Conservation (phyloP, 2,797 vertebrate species). For the Parauchenoglanis ngamensis region DNA sequence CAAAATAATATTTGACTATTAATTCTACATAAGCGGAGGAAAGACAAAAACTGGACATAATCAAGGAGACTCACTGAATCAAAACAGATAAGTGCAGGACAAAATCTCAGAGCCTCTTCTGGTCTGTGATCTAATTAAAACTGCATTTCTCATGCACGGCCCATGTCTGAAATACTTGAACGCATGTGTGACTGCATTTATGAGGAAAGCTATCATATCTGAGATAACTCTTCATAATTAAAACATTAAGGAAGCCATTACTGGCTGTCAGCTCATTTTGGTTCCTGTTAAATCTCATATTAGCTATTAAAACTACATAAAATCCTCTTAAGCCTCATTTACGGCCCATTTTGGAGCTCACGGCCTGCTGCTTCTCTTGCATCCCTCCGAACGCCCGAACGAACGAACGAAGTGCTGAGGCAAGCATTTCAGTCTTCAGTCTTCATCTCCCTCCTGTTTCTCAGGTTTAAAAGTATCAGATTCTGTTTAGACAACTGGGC, state of each 20-base stretch:
- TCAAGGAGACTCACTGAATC: too few species aligned
- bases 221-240: slow-evolving; percentile 41
- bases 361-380: slow-evolving; percentile 14
- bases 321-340: slow-evolving; percentile 42
- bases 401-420: slow-evolving; percentile 17
- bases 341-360: slow-evolving; percentile 17
- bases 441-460: slow-evolving; percentile 1
- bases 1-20: neutral
- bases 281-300: slow-evolving; percentile 37
- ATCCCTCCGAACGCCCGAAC: neutral
- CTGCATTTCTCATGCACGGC: neutral
- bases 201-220: slow-evolving; percentile 31
- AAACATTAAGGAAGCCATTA: slow-evolving; percentile 40
- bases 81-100: neutral
- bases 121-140: neutral
- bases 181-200: slow-evolving; percentile 16
- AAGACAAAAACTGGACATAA: neutral
- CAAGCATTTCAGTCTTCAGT: neutral
- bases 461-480: slow-evolving; percentile 1
- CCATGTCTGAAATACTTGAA: neutral
- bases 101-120: too few species aligned
- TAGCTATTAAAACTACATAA: slow-evolving; percentile 37
- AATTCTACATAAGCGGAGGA: neutral
- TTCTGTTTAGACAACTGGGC: neutral
- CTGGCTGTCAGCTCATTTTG: slow-evolving; percentile 28